Evolutionary conservation across 2,888 invertebrate genomes (phyloP).

Genomic region (Limnephilus auricula): DNA sequence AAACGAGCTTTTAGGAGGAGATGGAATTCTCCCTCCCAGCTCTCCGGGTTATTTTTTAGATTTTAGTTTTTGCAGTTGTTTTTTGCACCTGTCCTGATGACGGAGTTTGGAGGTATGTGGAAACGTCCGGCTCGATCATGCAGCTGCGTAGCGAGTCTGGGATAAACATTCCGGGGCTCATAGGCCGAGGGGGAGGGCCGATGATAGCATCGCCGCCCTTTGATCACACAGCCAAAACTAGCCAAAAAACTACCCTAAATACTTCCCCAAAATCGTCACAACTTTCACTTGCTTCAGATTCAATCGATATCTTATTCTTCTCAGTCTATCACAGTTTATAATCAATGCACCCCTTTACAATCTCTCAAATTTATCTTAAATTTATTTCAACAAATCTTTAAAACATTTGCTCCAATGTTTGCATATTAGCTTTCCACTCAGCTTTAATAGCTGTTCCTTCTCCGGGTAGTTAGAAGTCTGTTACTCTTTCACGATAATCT

Average conservation of each 20-base stretch:
- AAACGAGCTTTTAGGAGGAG: slow-evolving; percentile 29
- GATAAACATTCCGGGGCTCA: slow-evolving; percentile 87
- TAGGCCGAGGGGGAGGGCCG: slow-evolving; percentile 38
- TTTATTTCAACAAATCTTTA: not conserved
- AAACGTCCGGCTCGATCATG: slow-evolving; percentile 97
- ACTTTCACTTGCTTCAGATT: not conserved
- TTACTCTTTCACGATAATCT: not conserved
- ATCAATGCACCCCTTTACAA: not conserved
- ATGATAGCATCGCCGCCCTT: slow-evolving; percentile 44
- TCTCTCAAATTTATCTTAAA: not conserved
- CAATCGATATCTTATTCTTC: not conserved
- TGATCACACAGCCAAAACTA: slow-evolving; percentile 6
- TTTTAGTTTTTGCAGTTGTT: slow-evolving; percentile 69
- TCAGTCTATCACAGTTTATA: not conserved
- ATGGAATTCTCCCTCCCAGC: slow-evolving; percentile 26
- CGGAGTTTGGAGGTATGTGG: slow-evolving; percentile 95
- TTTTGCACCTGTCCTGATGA: slow-evolving; percentile 93
- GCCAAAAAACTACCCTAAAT: not conserved
- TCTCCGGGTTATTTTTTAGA: slow-evolving; percentile 56
- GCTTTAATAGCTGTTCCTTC: not conserved
- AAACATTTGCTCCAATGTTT: not conserved
- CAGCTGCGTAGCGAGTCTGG: slow-evolving; percentile 95
- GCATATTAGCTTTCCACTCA: not conserved
- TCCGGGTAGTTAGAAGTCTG: not conserved
- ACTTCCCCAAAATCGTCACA: not conserved